Conservation (phyloP, 1,140 invertebrate genomes). For the Psix sp. region DNA sequence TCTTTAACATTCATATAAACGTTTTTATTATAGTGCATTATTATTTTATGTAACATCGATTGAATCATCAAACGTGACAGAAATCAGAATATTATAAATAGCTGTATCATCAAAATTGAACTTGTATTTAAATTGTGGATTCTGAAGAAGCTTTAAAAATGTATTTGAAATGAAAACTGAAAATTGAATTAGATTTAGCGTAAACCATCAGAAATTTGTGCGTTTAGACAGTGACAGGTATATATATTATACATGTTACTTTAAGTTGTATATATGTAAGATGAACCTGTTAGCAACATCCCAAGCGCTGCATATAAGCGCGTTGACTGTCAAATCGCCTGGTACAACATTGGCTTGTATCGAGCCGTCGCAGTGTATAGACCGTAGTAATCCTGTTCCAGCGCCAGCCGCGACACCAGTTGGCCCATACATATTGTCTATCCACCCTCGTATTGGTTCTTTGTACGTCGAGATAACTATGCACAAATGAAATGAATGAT, state of each 20-base stretch:
- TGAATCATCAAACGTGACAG: too few relatives aligned
- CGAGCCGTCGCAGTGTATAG: conserved; percentile 80
- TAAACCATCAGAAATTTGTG: too few relatives aligned
- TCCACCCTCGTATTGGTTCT: conserved; percentile 82
- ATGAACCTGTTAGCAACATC: conserved; percentile 77
- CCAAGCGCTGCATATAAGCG: conserved; percentile 87
- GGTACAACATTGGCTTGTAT: conserved; percentile 88
- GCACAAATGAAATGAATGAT: conserved; percentile 56
- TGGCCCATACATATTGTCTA: conserved; percentile 95
- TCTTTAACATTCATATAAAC: too few relatives aligned
- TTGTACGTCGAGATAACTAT: conserved; percentile 78
- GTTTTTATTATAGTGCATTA: too few relatives aligned
- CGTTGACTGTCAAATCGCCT: conserved; percentile 88
- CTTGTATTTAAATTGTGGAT: too few relatives aligned
- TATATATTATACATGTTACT: not conserved
- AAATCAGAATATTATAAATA: too few relatives aligned
- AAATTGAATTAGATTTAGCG: too few relatives aligned
- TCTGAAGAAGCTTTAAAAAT: too few relatives aligned
- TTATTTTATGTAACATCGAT: too few relatives aligned
- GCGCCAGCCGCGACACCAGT: conserved; percentile 86
- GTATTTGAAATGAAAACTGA: too few relatives aligned
- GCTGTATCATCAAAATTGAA: too few relatives aligned
- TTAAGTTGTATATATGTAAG: not conserved
- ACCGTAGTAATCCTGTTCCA: conserved; percentile 86
- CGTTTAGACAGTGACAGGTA: too few relatives aligned